phyloP scores from a whole-genome alignment of 2,888 invertebrate genomes.

The Lysandra bellargus region DNA sequence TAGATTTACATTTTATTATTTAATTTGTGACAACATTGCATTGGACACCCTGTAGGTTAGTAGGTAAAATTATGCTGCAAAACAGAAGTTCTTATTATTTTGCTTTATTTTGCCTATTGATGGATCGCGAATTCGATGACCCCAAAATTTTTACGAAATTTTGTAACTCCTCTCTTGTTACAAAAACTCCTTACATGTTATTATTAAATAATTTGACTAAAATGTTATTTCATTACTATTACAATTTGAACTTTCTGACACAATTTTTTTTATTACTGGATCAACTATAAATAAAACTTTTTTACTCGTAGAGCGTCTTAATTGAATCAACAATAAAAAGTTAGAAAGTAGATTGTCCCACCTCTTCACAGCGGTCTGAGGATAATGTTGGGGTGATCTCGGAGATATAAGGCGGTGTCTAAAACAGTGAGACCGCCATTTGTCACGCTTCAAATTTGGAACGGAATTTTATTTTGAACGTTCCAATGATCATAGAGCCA shows the following conservation, averaged over 20 bases:
- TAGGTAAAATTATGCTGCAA: too few relatives aligned
- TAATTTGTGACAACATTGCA: too few relatives aligned
- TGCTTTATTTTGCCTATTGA: too few relatives aligned
- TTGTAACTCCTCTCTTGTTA: too few relatives aligned
- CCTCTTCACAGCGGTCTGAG: constrained; percentile 8
- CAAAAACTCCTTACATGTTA: background rate
- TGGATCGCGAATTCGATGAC: too few relatives aligned
- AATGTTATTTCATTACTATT: background rate
- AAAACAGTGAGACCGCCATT: constrained; percentile 22
- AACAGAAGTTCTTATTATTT: too few relatives aligned
- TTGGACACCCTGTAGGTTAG: too few relatives aligned
- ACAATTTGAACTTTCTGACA: background rate
- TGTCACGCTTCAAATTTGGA: constrained; percentile 23
- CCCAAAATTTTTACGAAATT: too few relatives aligned
- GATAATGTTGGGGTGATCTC: constrained; percentile 27
- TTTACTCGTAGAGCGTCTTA: background rate
- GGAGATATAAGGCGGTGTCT: constrained; percentile 12
- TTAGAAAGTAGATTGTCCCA: constrained; percentile 2
- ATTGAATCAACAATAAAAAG: constrained; percentile 20
- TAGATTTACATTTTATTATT: too few relatives aligned
- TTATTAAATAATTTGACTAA: background rate
- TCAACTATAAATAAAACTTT: background rate
- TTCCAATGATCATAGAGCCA: constrained; percentile 8
- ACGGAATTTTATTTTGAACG: constrained; percentile 28
- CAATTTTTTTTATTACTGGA: background rate